These are phyloP conservation scores for Phainopepla nitens DNA, from an alignment of 2,113 vertebrate species.

Conservation along the genomic window DNA sequence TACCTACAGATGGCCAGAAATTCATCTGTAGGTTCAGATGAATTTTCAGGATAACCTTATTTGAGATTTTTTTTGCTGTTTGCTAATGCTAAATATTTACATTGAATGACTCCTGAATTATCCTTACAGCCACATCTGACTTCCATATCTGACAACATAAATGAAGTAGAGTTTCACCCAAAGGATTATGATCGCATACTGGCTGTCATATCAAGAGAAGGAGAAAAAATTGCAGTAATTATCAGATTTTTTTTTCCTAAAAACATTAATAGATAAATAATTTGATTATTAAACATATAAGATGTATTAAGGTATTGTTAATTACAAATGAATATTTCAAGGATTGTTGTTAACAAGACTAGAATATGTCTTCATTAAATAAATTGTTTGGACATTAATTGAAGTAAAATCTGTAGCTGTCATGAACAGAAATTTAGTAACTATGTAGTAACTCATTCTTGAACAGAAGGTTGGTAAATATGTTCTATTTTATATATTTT, in stretches of 20 bases:
- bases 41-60: not conserved
- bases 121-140: constrained; percentile 79
- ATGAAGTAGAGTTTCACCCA: constrained; percentile 79
- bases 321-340: not conserved
- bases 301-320: not conserved
- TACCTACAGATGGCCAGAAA: not conserved
- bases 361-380: not conserved
- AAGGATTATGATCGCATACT: constrained; percentile 84
- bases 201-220: constrained; percentile 84
- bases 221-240: constrained; percentile 82
- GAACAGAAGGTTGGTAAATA: not conserved
- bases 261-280: not conserved
- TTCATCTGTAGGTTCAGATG: not conserved
- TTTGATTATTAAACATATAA: not conserved
- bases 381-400: not conserved
- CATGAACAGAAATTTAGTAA: not conserved
- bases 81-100: not conserved
- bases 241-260: not conserved
- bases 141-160: constrained; percentile 87
- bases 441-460: not conserved
- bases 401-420: not conserved
- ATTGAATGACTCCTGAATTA: not conserved
- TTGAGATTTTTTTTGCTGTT: not conserved
- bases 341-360: not conserved
- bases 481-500: not conserved